Evolutionary conservation across 1,140 invertebrate species (phyloP), one percentile per base, ranked within the genome.

Genomic region (Drosophila leontia): DNA sequence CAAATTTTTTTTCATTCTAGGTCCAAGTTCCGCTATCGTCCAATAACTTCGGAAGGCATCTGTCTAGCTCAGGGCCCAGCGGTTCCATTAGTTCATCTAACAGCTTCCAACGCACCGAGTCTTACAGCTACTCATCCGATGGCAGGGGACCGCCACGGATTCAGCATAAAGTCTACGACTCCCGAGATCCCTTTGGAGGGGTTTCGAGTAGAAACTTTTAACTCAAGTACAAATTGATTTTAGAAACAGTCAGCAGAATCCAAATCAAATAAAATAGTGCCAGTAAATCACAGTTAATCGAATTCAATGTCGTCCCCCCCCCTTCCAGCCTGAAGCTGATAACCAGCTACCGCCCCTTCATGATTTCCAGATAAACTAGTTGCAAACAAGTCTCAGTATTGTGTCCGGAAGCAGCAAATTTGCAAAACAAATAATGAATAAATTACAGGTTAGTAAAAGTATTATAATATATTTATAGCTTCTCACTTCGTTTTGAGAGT

Each of bases 41-140:
- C 6, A 17, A 32, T 32, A 48, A 34, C 11, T 60, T 39, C 1
- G 32, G 19, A 34, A 23, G 12, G 32, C 17, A 45, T 13, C 12
- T 17, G 32, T 3, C 13, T 5, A 29, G 35, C 8, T 4, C 5
- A 11, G 47, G 59, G 17, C n/a, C 15, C 17, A 59, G 9, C 6
- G 9, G 13, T 12, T 11, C 19, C 3, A 13, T 34, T 39, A 29
- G 35, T 1, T 60, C 71, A 4, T 67, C 64, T 7, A 75, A 51
- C 26, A 83, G 80, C 37, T 87, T 75, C 17, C 51, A 55, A 26
- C 84, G 84, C 8, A 65, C 77, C 1, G 80, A 88, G 19, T 84
- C 85, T 0, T 87, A 75, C 26, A 88, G 84, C 35, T 80, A 34
- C 39, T 42, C 2, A 12, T 88, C 84, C 0, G 72, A 87, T 56